A percentile compares a stretch with the other conserved stretches of the same genome.
phyloP scores from a whole-genome alignment of 2,797 vertebrate species.

The Melanotaenia maccullochi region DNA sequence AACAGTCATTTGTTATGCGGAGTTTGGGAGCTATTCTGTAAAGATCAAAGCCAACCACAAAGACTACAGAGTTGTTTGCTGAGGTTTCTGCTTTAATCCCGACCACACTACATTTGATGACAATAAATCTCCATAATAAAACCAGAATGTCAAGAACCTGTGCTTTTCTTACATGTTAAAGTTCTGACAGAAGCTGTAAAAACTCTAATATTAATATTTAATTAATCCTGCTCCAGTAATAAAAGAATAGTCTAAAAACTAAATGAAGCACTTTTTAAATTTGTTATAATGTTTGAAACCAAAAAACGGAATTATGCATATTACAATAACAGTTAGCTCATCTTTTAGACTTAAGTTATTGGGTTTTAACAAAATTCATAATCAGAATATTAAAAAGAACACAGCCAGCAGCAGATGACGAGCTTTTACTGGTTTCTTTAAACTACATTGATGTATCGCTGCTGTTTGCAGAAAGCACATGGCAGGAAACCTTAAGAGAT shows the following conservation, averaged over 20 bases:
- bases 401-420: background rate
- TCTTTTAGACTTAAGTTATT: background rate
- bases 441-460: slow-evolving; percentile 30
- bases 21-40: slow-evolving; percentile 1
- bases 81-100: background rate
- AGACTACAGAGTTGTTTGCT: background rate
- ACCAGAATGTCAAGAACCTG: background rate
- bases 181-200: slow-evolving; percentile 4
- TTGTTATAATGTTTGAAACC: background rate
- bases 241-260: background rate
- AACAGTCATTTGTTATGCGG: background rate
- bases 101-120: background rate
- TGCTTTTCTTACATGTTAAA: background rate
- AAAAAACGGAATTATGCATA: background rate
- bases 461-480: slow-evolving; percentile 37
- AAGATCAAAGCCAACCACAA: slow-evolving; percentile 2
- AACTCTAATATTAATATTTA: slow-evolving; percentile 14
- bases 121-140: slow-evolving; percentile 7
- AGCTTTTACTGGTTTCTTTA: slow-evolving; percentile 10
- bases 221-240: background rate
- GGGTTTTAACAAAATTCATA: background rate
- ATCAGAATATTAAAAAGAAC: background rate
- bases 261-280: background rate
- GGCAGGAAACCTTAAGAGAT: slow-evolving; percentile 28
- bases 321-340: background rate